Percentiles rank a stretch among this genome's conserved stretches.
Conservation (phyloP, 2,888 invertebrate genomes). For the Clistopyga incitator region DNA sequence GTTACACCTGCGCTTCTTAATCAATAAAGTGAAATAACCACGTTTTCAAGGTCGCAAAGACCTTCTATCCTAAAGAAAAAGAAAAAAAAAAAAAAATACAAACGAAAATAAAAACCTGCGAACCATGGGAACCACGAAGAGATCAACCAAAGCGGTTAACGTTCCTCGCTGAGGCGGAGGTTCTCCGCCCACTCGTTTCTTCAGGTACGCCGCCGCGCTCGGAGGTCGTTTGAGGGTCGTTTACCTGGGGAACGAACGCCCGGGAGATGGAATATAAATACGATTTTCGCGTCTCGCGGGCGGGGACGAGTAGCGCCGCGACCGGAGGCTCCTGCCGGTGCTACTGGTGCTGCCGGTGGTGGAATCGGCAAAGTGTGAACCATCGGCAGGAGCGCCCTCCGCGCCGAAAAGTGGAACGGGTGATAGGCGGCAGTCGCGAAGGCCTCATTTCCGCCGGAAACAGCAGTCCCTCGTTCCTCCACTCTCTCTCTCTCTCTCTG, state of each 20-base stretch:
- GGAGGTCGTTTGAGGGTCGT: slow-evolving; percentile 44
- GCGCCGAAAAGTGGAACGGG: slow-evolving; percentile 67
- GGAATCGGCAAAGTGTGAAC: slow-evolving; percentile 52
- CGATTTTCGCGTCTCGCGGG: slow-evolving; percentile 75
- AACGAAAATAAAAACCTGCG: neutral
- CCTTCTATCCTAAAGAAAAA: no score
- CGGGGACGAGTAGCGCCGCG: slow-evolving; percentile 39
- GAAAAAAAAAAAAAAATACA: neutral
- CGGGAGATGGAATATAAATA: slow-evolving; percentile 82
- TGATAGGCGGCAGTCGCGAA: slow-evolving; percentile 74
- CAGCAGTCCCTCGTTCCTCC: slow-evolving; percentile 73
- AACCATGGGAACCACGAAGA: neutral
- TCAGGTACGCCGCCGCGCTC: slow-evolving; percentile 19
- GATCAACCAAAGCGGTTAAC: slow-evolving; percentile 4
- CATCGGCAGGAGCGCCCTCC: slow-evolving; percentile 41
- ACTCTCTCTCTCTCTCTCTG: neutral
- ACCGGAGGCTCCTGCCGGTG: slow-evolving; percentile 34
- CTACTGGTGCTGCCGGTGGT: slow-evolving; percentile 36
- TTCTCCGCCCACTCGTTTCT: slow-evolving; percentile 13
- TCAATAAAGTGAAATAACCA: no score
- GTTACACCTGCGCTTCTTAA: no score
- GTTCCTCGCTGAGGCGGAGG: slow-evolving; percentile 7
- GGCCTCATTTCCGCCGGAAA: slow-evolving; percentile 83
- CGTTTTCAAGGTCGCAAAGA: no score
- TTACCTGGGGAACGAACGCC: slow-evolving; percentile 73